Percentiles rank a stretch among this genome's conserved stretches.
Evolutionary conservation across 2,797 vertebrate genomes (phyloP).

Genomic region (Vireo griseus): DNA sequence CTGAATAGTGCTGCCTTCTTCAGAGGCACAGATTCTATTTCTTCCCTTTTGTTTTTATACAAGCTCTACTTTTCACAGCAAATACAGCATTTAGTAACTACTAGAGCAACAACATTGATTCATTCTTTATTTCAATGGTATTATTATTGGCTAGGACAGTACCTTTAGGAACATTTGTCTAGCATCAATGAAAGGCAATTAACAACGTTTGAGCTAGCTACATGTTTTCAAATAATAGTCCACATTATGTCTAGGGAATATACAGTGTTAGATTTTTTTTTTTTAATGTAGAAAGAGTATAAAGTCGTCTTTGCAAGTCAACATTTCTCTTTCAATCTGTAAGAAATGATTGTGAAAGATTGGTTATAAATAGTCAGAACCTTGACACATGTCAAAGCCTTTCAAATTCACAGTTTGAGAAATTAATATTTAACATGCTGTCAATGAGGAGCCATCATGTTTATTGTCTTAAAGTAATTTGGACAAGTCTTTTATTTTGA

Average conservation of each 20-base stretch:
- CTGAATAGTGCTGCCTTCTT: not conserved
- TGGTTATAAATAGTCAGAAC: constrained; percentile 16
- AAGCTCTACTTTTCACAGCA: not conserved
- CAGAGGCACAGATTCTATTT: constrained; percentile 15
- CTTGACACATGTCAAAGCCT: not conserved
- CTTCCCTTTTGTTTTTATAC: not conserved
- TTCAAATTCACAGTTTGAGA: not conserved
- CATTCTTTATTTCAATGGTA: not conserved
- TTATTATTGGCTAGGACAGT: not conserved
- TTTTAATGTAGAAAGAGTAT: not conserved
- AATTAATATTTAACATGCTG: constrained; percentile 36
- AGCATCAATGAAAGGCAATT: not conserved
- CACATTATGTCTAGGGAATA: not conserved
- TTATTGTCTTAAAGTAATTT: not conserved
- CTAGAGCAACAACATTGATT: not conserved
- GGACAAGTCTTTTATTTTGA: constrained; percentile 4
- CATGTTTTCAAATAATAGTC: not conserved
- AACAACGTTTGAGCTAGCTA: not conserved
- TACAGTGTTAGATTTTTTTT: not conserved
- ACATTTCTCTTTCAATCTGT: not conserved
- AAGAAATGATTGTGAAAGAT: not conserved
- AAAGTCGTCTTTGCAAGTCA: not conserved
- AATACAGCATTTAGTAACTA: not conserved
- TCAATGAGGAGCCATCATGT: not conserved
- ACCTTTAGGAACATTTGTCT: not conserved